Conservation (phyloP, 64 coral and sea anemone genomes). For the Pocillopora damicornis region DNA sequence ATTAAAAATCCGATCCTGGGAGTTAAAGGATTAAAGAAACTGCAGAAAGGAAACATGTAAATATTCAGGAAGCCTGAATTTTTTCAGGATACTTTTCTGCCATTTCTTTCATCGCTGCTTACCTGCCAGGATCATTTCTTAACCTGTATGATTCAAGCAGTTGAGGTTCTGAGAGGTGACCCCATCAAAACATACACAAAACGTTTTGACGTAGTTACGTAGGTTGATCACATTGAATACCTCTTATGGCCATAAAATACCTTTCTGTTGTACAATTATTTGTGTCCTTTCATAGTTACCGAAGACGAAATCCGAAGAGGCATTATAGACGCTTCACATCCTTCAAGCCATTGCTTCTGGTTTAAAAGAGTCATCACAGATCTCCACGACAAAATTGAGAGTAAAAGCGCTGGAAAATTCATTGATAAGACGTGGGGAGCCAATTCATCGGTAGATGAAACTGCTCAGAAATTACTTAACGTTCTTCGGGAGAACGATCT, state of each 20-base stretch:
- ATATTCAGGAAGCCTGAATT: too few relatives aligned
- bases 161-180: too few relatives aligned
- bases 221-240: not conserved
- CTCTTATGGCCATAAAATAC: not conserved
- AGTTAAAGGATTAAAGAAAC: too few relatives aligned
- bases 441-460: constrained; percentile 53
- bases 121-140: too few relatives aligned
- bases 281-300: constrained; percentile 53
- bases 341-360: constrained; percentile 88
- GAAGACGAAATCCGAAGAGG: constrained; percentile 94
- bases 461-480: constrained; percentile 65
- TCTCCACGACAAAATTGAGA: constrained; percentile 31
- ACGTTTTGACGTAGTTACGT: too few relatives aligned
- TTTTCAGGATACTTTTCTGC: too few relatives aligned
- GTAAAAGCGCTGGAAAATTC: constrained; percentile 69
- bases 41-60: too few relatives aligned
- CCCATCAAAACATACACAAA: too few relatives aligned
- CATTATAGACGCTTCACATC: constrained; percentile 49
- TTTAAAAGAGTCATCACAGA: constrained; percentile 84
- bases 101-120: too few relatives aligned
- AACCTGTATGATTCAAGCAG: too few relatives aligned
- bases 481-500: constrained; percentile 65
- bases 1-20: too few relatives aligned
- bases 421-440: constrained; percentile 67
- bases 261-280: not conserved